Evolutionary conservation across 2,113 vertebrate genomes (phyloP).

Genomic region (Hippocampus zosterae): DNA sequence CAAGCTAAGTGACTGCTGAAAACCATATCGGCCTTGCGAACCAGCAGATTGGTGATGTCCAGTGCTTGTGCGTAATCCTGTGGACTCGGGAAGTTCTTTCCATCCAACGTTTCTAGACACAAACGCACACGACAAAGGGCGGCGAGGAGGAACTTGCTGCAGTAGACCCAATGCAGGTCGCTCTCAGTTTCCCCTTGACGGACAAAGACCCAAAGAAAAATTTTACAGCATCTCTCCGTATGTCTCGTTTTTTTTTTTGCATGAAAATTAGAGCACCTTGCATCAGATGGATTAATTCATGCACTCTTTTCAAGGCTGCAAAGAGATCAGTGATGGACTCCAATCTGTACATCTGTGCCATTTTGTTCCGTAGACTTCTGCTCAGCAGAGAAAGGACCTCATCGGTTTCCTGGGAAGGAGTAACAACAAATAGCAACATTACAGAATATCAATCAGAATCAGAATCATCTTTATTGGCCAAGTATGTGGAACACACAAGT

Average conservation of each 20-base stretch:
- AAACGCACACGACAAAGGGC: constrained; percentile 60
- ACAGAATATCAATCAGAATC: background rate
- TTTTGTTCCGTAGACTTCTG: constrained; percentile 62
- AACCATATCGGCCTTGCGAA: constrained; percentile 69
- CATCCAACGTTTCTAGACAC: constrained; percentile 59
- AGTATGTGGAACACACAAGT: no score
- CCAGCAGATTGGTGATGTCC: constrained; percentile 48
- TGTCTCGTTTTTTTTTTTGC: background rate
- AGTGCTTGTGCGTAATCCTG: constrained; percentile 53
- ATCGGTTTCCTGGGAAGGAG: constrained; percentile 60
- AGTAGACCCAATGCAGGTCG: constrained; percentile 68
- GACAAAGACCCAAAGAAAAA: background rate
- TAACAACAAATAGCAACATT: constrained; percentile 4
- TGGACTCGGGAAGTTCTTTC: constrained; percentile 45
- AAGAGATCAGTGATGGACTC: constrained; percentile 58
- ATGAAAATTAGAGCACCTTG: constrained; percentile 55
- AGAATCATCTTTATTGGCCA: no score
- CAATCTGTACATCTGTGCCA: constrained; percentile 39
- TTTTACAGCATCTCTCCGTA: background rate
- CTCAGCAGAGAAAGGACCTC: constrained; percentile 58
- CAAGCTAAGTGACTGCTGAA: constrained; percentile 57
- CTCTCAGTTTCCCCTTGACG: constrained; percentile 59
- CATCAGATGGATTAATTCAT: constrained; percentile 63
- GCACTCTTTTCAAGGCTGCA: constrained; percentile 59
- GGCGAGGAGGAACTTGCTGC: constrained; percentile 68